Conservation (phyloP, 2,797 vertebrate genomes). For the Sternarchorhynchus goeldii region DNA sequence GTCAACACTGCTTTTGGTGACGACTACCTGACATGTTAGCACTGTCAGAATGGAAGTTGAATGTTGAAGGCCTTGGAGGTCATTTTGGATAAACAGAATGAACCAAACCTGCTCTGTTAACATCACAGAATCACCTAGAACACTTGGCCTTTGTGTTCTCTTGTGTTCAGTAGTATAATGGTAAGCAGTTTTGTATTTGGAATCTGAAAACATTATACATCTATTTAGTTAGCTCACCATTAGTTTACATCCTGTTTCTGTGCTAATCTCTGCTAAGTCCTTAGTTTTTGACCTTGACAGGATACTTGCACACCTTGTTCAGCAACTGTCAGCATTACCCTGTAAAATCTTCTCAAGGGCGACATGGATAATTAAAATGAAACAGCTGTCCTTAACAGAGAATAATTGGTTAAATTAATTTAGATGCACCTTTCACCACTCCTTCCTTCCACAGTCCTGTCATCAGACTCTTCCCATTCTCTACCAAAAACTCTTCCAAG, state of each 20-base stretch:
- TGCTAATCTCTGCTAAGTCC: background rate
- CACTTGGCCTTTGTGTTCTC: background rate
- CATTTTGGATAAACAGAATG: constrained; percentile 44
- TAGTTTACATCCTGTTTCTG: background rate
- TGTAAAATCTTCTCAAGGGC: constrained; percentile 1
- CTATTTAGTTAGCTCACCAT: background rate
- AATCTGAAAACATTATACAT: too few species aligned
- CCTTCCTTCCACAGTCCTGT: constrained; percentile 5
- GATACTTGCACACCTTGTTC: background rate
- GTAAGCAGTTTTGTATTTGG: too few species aligned
- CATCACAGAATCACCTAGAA: background rate
- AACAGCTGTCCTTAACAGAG: constrained; percentile 38
- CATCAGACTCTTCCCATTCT: constrained; percentile 29
- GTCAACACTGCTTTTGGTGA: constrained; percentile 46
- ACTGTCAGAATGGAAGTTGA: constrained; percentile 18
- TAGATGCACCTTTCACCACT: constrained; percentile 17
- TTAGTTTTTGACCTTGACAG: too few species aligned
- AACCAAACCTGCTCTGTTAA: constrained; percentile 11
- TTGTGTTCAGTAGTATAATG: too few species aligned
- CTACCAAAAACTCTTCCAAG: background rate
- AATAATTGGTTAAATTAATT: constrained; percentile 45
- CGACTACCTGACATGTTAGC: constrained; percentile 26
- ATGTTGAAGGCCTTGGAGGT: constrained; percentile 40
- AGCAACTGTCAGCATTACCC: background rate
- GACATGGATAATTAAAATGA: constrained; percentile 43